Evolutionary conservation across 1,140 invertebrate species (phyloP).

Genomic region (Branchinecta lindahli): DNA sequence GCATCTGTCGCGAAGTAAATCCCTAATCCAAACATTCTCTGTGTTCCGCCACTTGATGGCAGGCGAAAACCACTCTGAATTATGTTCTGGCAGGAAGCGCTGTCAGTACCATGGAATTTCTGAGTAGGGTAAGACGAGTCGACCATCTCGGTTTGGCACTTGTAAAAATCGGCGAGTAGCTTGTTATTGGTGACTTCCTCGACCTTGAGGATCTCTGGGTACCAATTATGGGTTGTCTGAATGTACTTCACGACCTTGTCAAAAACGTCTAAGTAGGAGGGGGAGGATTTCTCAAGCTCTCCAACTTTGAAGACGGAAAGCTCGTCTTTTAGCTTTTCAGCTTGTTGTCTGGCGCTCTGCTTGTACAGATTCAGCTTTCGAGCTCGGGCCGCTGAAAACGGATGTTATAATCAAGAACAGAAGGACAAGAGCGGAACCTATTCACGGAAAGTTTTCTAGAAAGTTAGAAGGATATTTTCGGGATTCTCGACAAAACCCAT

Average conservation of each 20-base stretch:
- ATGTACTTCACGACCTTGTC: constrained; percentile 17
- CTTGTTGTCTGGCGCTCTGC: too few relatives aligned
- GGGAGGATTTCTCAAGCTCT: too few relatives aligned
- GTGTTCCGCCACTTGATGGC: background rate
- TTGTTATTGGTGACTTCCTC: constrained; percentile 9
- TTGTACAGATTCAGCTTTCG: too few relatives aligned
- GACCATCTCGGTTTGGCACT: constrained; percentile 11
- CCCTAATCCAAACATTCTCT: constrained; percentile 13
- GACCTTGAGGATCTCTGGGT: constrained; percentile 7
- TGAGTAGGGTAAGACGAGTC: background rate
- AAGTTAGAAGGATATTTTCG: too few relatives aligned
- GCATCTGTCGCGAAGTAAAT: constrained; percentile 16
- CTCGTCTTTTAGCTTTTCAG: too few relatives aligned
- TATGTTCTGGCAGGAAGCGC: constrained; percentile 10
- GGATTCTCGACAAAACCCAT: too few relatives aligned
- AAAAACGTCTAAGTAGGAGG: constrained; percentile 40
- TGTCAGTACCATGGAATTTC: constrained; percentile 16
- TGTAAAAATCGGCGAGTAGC: background rate
- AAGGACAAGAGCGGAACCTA: too few relatives aligned
- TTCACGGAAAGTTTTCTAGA: too few relatives aligned
- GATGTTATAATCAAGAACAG: too few relatives aligned
- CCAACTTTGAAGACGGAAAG: too few relatives aligned
- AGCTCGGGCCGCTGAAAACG: too few relatives aligned
- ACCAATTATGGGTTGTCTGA: constrained; percentile 16
- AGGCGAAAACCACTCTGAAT: constrained; percentile 14